phyloP scores from a whole-genome alignment of 2,113 vertebrate species.

The Illadopsis cleaveri region DNA sequence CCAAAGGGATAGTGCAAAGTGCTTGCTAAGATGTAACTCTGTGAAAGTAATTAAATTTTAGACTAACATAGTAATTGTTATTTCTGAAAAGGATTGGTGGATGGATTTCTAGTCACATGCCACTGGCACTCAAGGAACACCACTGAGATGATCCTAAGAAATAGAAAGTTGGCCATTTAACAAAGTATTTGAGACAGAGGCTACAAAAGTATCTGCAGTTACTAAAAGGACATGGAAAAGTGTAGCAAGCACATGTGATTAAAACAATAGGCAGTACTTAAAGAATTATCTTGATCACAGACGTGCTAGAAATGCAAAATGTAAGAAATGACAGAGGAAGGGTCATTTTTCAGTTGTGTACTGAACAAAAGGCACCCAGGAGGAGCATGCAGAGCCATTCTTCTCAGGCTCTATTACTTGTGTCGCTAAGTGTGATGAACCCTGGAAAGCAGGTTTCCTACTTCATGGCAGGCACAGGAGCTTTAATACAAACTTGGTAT shows the following conservation, averaged over 20 bases:
- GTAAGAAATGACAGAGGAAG: background rate
- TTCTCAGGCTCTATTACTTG: background rate
- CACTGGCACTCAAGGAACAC: background rate
- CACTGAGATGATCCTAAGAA: background rate
- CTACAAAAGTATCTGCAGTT: background rate
- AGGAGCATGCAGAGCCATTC: background rate
- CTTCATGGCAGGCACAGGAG: background rate
- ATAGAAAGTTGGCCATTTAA: background rate
- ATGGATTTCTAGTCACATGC: background rate
- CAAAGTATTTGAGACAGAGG: background rate
- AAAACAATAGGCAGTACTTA: background rate
- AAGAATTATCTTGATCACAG: background rate
- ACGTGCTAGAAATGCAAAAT: background rate
- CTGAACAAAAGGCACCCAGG: background rate
- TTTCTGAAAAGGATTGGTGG: background rate
- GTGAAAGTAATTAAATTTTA: background rate
- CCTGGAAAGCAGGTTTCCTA: background rate
- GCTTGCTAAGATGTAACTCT: background rate
- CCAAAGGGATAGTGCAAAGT: background rate
- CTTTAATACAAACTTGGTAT: background rate
- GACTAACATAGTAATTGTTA: background rate
- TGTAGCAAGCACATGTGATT: background rate
- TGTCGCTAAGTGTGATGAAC: background rate
- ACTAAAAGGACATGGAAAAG: background rate
- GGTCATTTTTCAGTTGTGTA: background rate